Conservation (phyloP, 1,140 invertebrate species). For the Drosophila truncata region DNA sequence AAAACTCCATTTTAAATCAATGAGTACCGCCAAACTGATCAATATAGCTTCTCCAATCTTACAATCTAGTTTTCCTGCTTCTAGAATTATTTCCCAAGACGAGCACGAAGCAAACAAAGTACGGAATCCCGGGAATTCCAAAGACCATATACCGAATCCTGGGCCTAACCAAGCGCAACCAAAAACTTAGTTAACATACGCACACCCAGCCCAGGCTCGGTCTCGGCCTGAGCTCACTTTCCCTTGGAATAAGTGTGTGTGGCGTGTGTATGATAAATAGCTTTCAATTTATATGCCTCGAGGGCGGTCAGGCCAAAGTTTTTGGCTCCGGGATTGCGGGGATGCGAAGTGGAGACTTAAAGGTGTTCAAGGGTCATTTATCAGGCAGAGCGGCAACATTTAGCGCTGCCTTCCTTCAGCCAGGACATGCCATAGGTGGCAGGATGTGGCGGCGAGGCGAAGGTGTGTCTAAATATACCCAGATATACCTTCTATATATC, state of each 20-base stretch:
- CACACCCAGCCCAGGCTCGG: constrained; percentile 19
- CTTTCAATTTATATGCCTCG: constrained; percentile 82
- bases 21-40: background rate
- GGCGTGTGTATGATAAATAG: constrained; percentile 81
- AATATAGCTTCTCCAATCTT: background rate
- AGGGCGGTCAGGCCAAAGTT: constrained; percentile 69
- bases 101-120: constrained; percentile 4
- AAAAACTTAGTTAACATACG: constrained; percentile 77
- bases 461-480: constrained; percentile 53
- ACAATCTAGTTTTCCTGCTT: background rate
- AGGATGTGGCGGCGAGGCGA: constrained; percentile 30
- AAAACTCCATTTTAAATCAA: too few relatives aligned
- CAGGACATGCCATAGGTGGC: constrained; percentile 42
- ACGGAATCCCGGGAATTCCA: background rate
- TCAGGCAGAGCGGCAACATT: constrained; percentile 82
- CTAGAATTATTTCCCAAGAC: constrained; percentile 17
- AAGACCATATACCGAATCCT: constrained; percentile 4
- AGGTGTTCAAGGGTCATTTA: constrained; percentile 84
- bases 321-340: constrained; percentile 25
- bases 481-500: constrained; percentile 24
- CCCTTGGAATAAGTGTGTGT: constrained; percentile 49
- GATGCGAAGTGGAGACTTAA: constrained; percentile 53
- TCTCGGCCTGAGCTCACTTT: constrained; percentile 29
- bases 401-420: constrained; percentile 58
- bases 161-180: constrained; percentile 71